Evolutionary conservation across 2,888 invertebrate species (phyloP).

Genomic region (Sylvicola fuscatus): DNA sequence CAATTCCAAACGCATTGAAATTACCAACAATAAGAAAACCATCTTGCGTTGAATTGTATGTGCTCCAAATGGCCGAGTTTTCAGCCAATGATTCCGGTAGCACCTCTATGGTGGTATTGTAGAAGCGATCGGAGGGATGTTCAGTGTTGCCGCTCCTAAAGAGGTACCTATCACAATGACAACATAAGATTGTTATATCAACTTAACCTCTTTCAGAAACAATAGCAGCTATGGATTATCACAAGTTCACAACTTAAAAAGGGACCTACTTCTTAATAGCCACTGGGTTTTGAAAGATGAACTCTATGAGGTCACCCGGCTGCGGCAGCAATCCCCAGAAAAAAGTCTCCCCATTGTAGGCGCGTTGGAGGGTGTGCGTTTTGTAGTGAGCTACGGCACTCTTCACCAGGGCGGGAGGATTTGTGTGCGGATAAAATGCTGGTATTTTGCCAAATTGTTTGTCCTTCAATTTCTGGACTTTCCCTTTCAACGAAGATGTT

Average conservation of each 20-base stretch:
- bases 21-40: conserved; percentile 50
- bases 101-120: conserved; percentile 70
- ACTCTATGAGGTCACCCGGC: conserved; percentile 57
- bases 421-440: conserved; percentile 56
- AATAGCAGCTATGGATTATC: too few relatives aligned
- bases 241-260: too few relatives aligned
- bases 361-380: conserved; percentile 54
- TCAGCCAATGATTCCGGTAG: conserved; percentile 30
- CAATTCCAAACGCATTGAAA: conserved; percentile 66
- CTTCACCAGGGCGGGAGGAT: conserved; percentile 47
- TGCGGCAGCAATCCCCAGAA: conserved; percentile 84
- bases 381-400: conserved; percentile 63
- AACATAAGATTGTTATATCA: too few relatives aligned
- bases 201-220: too few relatives aligned
- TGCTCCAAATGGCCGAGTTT: conserved; percentile 28
- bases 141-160: conserved; percentile 80
- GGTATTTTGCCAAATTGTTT: conserved; percentile 71
- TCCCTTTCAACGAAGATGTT: conserved; percentile 86
- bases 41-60: conserved; percentile 37
- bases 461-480: conserved; percentile 91
- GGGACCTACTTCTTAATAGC: conserved; percentile 7
- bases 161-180: conserved; percentile 42
- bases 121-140: conserved; percentile 73
- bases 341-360: conserved; percentile 70
- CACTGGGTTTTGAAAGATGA: conserved; percentile 42